A percentile compares a stretch with the other conserved stretches of the same genome.
phyloP scores from a whole-genome alignment of 2,113 vertebrate species.

The Aleadryas rufinucha region DNA sequence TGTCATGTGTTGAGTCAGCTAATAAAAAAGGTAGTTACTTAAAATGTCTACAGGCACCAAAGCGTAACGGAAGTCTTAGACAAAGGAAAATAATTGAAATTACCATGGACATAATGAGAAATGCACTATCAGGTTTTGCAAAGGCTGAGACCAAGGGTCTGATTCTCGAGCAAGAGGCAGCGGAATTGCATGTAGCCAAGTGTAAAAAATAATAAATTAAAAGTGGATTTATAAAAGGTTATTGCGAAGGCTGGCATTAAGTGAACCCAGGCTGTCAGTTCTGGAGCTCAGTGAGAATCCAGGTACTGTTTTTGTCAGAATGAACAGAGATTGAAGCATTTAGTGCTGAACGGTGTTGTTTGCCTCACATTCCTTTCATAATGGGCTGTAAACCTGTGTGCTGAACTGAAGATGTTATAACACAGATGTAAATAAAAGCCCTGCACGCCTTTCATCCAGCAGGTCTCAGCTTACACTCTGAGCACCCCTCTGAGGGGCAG shows the following conservation, averaged over 20 bases:
- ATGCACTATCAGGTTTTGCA: neutral
- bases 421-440: neutral
- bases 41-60: slow-evolving; percentile 22
- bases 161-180: neutral
- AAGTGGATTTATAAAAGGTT: neutral
- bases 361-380: neutral
- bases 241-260: neutral
- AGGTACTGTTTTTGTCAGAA: neutral
- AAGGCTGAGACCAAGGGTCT: neutral
- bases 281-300: neutral
- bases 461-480: neutral
- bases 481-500: neutral
- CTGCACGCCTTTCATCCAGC: neutral
- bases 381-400: neutral
- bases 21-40: slow-evolving; percentile 42
- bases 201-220: neutral
- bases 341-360: neutral
- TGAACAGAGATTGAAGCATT: neutral
- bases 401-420: neutral
- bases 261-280: neutral
- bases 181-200: neutral
- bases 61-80: neutral
- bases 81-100: slow-evolving; percentile 45
- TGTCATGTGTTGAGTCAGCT: slow-evolving; percentile 12
- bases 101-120: neutral